Conservation (phyloP, 2,113 vertebrate genomes). For the Herpailurus yagouaroundi region DNA sequence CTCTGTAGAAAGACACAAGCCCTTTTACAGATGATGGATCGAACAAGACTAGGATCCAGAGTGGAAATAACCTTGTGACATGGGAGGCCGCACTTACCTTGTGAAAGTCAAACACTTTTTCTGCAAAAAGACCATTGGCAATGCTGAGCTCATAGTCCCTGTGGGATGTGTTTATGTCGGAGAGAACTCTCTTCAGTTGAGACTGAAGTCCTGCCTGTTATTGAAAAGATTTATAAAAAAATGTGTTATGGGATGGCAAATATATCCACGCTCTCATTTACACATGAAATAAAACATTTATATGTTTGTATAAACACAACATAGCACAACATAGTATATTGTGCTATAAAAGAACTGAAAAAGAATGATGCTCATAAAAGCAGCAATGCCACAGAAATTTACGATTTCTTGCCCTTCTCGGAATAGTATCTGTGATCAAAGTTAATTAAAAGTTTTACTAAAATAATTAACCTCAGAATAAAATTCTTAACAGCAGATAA, state of each 20-base stretch:
- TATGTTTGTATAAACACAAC: no score
- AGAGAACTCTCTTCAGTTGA: conserved; percentile 69
- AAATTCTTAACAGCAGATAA: background rate
- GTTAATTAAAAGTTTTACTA: background rate
- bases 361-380: background rate
- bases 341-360: background rate
- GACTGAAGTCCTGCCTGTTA: conserved; percentile 56
- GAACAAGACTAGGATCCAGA: background rate
- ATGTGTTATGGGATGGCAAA: background rate
- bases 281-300: background rate
- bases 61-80: background rate
- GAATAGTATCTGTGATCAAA: background rate
- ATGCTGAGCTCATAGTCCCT: conserved; percentile 73
- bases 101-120: conserved; percentile 72
- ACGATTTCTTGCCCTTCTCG: background rate
- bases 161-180: conserved; percentile 67
- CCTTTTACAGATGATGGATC: background rate
- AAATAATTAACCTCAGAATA: conserved; percentile 17
- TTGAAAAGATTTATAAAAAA: conserved; percentile 44
- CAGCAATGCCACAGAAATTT: background rate
- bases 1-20: background rate
- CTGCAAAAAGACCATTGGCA: conserved; percentile 75
- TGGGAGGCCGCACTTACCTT: conserved; percentile 52
- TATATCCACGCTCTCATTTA: background rate
- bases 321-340: no score